Percentiles rank a stretch among this genome's conserved stretches.
Evolutionary conservation across 2,113 vertebrate species (phyloP).

Genomic region (Elachura formosa): DNA sequence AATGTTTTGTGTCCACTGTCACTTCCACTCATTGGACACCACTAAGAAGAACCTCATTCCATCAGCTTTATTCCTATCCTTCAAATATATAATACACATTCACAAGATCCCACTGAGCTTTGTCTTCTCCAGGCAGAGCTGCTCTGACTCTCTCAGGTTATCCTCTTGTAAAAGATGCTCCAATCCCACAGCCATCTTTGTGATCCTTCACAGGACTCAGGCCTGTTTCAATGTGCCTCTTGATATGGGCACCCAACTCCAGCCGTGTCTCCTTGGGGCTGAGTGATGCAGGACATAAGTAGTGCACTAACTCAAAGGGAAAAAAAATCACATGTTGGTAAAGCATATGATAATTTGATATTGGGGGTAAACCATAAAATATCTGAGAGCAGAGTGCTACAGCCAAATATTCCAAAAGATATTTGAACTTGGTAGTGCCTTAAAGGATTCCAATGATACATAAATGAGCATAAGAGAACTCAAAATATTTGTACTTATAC

Average conservation of each 20-base stretch:
- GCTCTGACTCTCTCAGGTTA: background rate
- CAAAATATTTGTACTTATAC: background rate
- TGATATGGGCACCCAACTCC: background rate
- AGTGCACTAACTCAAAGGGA: background rate
- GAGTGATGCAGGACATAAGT: rapidly evolving
- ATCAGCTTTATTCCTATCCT: background rate
- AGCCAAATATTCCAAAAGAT: background rate
- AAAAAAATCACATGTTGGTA: background rate
- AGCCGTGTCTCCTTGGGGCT: background rate
- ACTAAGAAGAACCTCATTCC: background rate
- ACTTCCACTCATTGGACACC: background rate
- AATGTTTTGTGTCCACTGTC: background rate
- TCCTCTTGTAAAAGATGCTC: background rate
- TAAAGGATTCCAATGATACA: background rate
- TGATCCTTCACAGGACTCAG: background rate
- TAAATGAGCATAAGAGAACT: background rate
- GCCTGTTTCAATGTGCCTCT: background rate
- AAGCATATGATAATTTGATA: background rate
- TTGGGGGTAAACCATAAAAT: background rate
- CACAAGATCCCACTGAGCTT: background rate
- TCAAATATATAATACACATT: background rate
- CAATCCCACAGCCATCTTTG: background rate
- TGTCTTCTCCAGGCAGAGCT: background rate
- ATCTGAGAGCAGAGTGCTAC: background rate
- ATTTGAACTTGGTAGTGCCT: background rate